Conservation (phyloP, 2,113 vertebrate species). For the Romanogobio albipinnatus region DNA sequence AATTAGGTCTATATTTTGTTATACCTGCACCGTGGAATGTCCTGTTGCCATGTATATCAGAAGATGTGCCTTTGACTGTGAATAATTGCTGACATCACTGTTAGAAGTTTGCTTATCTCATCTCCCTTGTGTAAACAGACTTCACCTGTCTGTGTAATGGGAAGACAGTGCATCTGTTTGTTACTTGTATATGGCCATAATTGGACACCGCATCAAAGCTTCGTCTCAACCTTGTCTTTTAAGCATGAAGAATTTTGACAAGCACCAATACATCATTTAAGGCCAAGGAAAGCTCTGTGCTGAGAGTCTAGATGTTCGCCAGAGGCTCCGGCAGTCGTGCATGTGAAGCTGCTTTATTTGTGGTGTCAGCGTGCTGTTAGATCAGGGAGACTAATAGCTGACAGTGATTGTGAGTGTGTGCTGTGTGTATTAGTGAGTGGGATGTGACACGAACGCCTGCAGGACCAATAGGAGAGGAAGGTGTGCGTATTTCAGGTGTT, state of each 20-base stretch:
- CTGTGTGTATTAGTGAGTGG: conserved; percentile 35
- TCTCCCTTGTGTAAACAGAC: conserved; percentile 14
- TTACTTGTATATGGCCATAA: background rate
- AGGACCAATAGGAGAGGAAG: background rate
- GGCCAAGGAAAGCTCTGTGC: background rate
- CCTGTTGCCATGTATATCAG: conserved; percentile 33
- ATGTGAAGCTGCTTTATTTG: background rate
- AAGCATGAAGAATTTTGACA: conserved; percentile 23
- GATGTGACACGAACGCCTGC: background rate
- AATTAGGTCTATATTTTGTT: conserved; percentile 3
- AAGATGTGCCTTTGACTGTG: conserved; percentile 46
- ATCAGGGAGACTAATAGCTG: conserved; percentile 20
- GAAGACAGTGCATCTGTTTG: conserved; percentile 20
- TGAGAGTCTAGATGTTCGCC: background rate
- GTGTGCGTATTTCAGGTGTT: conserved; percentile 1
- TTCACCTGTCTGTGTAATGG: conserved; percentile 8
- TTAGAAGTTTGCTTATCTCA: conserved; percentile 49
- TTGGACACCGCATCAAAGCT: background rate
- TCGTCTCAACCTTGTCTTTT: background rate
- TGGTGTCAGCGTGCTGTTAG: conserved; percentile 21
- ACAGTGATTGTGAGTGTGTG: background rate
- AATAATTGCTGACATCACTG: conserved; percentile 46
- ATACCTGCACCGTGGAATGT: conserved; percentile 12
- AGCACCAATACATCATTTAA: conserved; percentile 20
- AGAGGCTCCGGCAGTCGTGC: conserved; percentile 4